Evolutionary conservation across 1,140 invertebrate genomes (phyloP), one percentile per base, ranked within the genome.

Genomic region (Phymorhynchus buccinoides): DNA sequence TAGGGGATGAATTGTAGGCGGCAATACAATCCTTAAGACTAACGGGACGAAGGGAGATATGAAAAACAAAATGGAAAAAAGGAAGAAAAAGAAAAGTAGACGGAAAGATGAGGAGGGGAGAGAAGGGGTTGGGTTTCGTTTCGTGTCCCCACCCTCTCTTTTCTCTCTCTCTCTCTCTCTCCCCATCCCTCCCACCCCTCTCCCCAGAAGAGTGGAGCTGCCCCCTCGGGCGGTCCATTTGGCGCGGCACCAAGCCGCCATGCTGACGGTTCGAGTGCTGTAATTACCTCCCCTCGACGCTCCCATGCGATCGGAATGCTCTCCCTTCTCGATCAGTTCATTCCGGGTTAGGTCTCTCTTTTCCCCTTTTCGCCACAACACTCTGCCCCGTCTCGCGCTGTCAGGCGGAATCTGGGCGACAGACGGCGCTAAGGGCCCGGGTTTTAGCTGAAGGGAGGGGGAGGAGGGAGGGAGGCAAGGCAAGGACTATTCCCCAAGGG

Each of bases 231-330:
- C 62, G 35, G 18, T 83, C 81, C 80, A 81, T 81, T 81, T 71
- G 56, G 56, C 66, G 37, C n/a, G 62, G 62, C 37, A 68, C 18
- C 81, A 42, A 83, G 66, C 81, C 81, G 81, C 81, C 81, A 83
- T 83, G 56, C 44, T 83, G 81, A 66, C 35, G 56, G 81, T 56
- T 83, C 62, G 66, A 44, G 81, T 71, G 81, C 6, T 56, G 81
- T 83, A 83, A 83, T 83, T 83, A 83, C 81, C 81, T 83, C 81
- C 81, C 81, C 66, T 83, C 12, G 84, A 62, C 84, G 48, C 37
- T 62, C 84, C 56, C 75, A 41, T 42, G 75, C 44, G 84, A 62
- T 42, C 37, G 52, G 41, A 48, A 75, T 78, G 66, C 22, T 62
- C 35, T 44, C 75, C 56, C 56, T 22, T 48, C 32, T 37, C 56